phyloP scores from a whole-genome alignment of 92 coral and sea anemone genomes.

The Umimayanthus kanabou region DNA sequence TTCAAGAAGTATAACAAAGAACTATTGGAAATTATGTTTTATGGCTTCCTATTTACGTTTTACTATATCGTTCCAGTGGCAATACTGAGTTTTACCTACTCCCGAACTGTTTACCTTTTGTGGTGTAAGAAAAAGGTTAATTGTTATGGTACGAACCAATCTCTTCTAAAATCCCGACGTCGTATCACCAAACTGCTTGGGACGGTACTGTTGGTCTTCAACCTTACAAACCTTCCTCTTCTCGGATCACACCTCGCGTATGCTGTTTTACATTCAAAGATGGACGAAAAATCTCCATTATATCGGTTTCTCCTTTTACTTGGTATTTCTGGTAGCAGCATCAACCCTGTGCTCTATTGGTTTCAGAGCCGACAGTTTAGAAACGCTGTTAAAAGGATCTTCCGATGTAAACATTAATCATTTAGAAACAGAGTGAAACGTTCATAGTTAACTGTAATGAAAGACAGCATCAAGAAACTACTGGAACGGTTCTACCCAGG shows the following conservation, averaged over 20 bases:
- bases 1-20: neutral
- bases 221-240: constrained; percentile 43
- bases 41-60: neutral
- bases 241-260: constrained; percentile 15
- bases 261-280: neutral
- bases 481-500: too few relatives aligned
- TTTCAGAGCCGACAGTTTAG: constrained; percentile 50
- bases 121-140: constrained; percentile 24
- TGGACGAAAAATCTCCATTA: neutral
- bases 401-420: neutral
- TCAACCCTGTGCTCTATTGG: constrained; percentile 47
- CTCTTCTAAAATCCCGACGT: constrained; percentile 42
- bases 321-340: neutral
- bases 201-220: constrained; percentile 43
- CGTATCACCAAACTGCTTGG: constrained; percentile 50
- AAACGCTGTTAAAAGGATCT: neutral
- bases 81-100: constrained; percentile 35
- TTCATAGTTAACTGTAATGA: too few relatives aligned
- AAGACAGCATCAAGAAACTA: too few relatives aligned
- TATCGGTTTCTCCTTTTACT: neutral
- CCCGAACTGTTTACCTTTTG: constrained; percentile 29
- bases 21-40: neutral
- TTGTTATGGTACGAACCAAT: constrained; percentile 23
- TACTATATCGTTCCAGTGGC: constrained; percentile 32
- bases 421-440: too few relatives aligned